phyloP scores from a whole-genome alignment of 1,140 invertebrate species.

The Solen grandis region DNA sequence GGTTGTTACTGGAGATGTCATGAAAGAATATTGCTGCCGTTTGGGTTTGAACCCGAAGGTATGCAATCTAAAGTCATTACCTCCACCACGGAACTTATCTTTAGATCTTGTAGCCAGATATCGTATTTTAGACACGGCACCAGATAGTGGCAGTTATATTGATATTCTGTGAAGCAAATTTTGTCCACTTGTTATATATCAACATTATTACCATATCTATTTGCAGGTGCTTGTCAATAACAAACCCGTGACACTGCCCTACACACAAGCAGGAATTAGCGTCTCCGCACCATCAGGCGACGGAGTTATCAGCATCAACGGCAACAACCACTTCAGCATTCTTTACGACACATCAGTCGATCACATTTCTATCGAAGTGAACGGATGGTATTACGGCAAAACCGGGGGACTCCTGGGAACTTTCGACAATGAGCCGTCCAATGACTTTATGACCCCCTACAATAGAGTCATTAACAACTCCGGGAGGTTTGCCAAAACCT shows the following conservation, averaged over 20 bases:
- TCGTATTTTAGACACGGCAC: too few relatives aligned
- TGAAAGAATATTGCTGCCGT: too few relatives aligned
- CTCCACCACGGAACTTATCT: too few relatives aligned
- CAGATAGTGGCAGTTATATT: too few relatives aligned
- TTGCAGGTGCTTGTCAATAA: slow-evolving; percentile 81
- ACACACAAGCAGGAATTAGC: slow-evolving; percentile 84
- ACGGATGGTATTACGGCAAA: slow-evolving; percentile 87
- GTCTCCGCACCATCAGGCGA: too few relatives aligned
- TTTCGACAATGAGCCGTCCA: slow-evolving; percentile 91
- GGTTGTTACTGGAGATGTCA: too few relatives aligned
- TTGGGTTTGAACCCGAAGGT: too few relatives aligned
- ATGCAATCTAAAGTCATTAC: too few relatives aligned
- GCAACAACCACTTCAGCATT: slow-evolving; percentile 75
- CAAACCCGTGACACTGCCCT: slow-evolving; percentile 79
- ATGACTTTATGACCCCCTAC: slow-evolving; percentile 88
- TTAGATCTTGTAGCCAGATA: too few relatives aligned
- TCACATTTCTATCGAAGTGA: slow-evolving; percentile 76
- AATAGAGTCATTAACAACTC: slow-evolving; percentile 77
- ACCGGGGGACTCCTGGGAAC: slow-evolving; percentile 92
- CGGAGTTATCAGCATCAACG: slow-evolving; percentile 70
- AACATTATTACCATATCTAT: too few relatives aligned
- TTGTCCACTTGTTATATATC: too few relatives aligned
- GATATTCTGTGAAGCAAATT: too few relatives aligned
- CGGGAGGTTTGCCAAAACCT: slow-evolving; percentile 62
- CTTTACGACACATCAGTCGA: slow-evolving; percentile 69